These are phyloP conservation scores for Abramis brama DNA, from an alignment of 2,113 vertebrate species.

Conservation along the genomic window DNA sequence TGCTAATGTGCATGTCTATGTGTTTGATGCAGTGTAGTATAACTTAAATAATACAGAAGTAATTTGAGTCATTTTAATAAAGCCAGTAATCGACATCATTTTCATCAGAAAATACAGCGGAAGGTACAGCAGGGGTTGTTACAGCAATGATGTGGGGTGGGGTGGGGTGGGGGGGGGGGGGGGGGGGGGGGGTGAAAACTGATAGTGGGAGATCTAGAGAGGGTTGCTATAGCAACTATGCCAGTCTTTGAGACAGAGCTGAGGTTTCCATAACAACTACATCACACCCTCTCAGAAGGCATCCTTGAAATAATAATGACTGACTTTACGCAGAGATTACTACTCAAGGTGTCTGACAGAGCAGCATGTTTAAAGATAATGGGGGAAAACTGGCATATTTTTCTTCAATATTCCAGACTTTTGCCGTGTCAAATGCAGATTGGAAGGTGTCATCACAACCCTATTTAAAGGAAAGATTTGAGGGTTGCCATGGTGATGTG, in stretches of 20 bases:
- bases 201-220: conserved; percentile 3
- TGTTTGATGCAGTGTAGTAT: neutral
- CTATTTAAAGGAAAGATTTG: neutral
- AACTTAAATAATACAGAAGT: neutral
- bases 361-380: neutral
- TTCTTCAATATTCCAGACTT: neutral
- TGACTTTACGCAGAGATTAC: conserved; percentile 17
- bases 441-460: neutral
- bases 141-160: conserved; percentile 21
- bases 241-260: conserved; percentile 42
- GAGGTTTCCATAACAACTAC: conserved; percentile 51
- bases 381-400: neutral
- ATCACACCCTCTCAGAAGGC: conserved; percentile 48
- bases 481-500: conserved; percentile 67
- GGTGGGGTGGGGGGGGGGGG: neutral
- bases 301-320: conserved; percentile 4
- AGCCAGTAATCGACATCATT: neutral
- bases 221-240: conserved; percentile 52
- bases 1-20: neutral
- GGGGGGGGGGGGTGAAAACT: neutral
- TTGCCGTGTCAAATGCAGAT: neutral
- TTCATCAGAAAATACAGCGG: neutral
- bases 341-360: neutral
- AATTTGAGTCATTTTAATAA: neutral
- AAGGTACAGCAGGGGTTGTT: conserved; percentile 23